phyloP scores from a whole-genome alignment of 1,140 invertebrate genomes.

The Hermatobates lingyangjiaoensis region DNA sequence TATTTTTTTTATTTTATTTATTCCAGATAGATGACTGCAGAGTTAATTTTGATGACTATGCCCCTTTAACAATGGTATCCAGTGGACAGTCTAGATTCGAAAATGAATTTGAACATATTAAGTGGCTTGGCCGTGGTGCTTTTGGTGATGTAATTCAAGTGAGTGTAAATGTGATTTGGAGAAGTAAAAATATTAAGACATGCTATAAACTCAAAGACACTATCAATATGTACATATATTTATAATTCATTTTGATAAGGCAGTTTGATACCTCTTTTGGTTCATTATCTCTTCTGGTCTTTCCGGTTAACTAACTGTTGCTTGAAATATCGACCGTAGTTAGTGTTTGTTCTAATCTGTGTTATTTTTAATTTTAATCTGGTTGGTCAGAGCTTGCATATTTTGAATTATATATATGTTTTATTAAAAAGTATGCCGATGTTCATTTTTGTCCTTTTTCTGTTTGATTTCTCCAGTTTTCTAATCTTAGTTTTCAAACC shows the following conservation, averaged over 20 bases:
- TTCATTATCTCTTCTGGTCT: slow-evolving; percentile 4
- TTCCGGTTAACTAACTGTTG: too few relatives aligned
- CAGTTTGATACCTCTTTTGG: background rate
- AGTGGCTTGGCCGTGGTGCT: slow-evolving; percentile 75
- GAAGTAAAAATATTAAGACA: background rate
- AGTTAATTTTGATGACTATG: background rate
- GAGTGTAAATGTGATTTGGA: slow-evolving; percentile 8
- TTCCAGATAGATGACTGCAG: background rate
- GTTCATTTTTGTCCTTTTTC: too few relatives aligned
- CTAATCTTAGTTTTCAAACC: too few relatives aligned
- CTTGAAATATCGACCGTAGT: too few relatives aligned
- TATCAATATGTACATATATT: background rate
- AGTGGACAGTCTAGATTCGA: slow-evolving; percentile 44
- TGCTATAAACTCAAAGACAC: background rate
- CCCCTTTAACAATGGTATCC: slow-evolving; percentile 1
- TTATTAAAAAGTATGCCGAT: too few relatives aligned
- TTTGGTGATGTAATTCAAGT: slow-evolving; percentile 94
- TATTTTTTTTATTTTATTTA: background rate
- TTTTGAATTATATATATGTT: too few relatives aligned
- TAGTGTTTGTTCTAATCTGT: too few relatives aligned
- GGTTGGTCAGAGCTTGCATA: too few relatives aligned
- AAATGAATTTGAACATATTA: slow-evolving; percentile 74
- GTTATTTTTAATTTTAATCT: too few relatives aligned
- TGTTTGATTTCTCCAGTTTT: too few relatives aligned
- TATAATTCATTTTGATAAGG: background rate